Evolutionary conservation across 2,888 invertebrate species (phyloP).

Genomic region (Parochlus steinenii): DNA sequence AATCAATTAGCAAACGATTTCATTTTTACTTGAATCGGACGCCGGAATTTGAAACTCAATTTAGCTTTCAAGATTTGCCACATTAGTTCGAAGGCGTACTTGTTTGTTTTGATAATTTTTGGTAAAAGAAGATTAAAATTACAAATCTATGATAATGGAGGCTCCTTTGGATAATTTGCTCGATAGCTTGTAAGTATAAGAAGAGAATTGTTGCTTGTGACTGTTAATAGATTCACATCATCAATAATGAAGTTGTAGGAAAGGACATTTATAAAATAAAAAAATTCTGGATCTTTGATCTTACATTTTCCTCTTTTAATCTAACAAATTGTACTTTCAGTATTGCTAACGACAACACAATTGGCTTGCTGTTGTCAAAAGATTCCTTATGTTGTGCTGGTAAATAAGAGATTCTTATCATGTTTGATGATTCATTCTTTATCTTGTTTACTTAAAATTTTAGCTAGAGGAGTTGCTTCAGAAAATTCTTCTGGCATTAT

Average conservation of each 20-base stretch:
- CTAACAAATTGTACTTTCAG: too few relatives aligned
- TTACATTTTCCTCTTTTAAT: too few relatives aligned
- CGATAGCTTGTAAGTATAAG: constrained; percentile 3
- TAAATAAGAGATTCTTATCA: constrained; percentile 1
- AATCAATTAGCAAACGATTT: not conserved
- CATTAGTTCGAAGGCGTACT: too few relatives aligned
- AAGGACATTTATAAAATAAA: too few relatives aligned
- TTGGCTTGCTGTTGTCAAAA: constrained; percentile 4
- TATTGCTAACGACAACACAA: constrained; percentile 6
- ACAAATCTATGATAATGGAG: constrained; percentile 1
- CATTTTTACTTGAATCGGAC: not conserved
- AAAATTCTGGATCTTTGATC: too few relatives aligned
- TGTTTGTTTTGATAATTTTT: too few relatives aligned
- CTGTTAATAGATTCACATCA: too few relatives aligned
- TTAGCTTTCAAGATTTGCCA: too few relatives aligned
- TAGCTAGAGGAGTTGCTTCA: constrained; percentile 6
- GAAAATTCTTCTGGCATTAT: not conserved
- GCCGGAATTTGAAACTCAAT: not conserved
- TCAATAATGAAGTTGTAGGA: too few relatives aligned
- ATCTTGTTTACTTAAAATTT: not conserved
- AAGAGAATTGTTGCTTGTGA: too few relatives aligned
- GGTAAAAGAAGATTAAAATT: not conserved
- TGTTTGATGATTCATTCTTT: not conserved
- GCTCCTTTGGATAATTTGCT: constrained; percentile 1
- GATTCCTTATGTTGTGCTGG: constrained; percentile 3